These are phyloP conservation scores for Corythaixoides concolor DNA, from an alignment of 2,113 vertebrate genomes.

Conservation along the genomic window DNA sequence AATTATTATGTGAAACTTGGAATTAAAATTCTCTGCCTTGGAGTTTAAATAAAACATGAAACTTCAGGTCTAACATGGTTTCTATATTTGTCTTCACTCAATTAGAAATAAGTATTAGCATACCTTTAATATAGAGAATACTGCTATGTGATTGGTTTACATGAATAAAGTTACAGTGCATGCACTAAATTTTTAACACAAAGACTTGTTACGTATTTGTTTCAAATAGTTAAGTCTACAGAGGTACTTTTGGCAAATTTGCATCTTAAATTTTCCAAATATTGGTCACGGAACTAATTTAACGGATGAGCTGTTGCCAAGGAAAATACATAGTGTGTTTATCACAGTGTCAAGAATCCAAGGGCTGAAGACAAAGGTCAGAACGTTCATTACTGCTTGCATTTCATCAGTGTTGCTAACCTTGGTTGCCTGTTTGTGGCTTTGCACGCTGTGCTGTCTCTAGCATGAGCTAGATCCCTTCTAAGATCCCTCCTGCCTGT, in stretches of 20 bases:
- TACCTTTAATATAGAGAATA: neutral
- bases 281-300: neutral
- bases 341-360: neutral
- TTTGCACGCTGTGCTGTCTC: neutral
- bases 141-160: neutral
- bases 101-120: neutral
- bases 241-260: neutral
- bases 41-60: constrained; percentile 5
- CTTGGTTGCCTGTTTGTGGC: neutral
- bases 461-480: neutral
- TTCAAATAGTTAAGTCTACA: neutral
- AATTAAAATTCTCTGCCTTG: constrained; percentile 10
- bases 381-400: neutral
- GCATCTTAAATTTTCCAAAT: neutral
- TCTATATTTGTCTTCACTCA: neutral
- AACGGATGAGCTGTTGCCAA: neutral
- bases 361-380: neutral
- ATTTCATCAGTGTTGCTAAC: neutral
- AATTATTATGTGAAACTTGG: neutral
- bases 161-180: neutral
- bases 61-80: neutral
- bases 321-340: neutral
- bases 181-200: neutral
- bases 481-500: neutral
- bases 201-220: neutral